Evolutionary conservation across 2,797 vertebrate species (phyloP).

Genomic region (Xyrichtys novacula): DNA sequence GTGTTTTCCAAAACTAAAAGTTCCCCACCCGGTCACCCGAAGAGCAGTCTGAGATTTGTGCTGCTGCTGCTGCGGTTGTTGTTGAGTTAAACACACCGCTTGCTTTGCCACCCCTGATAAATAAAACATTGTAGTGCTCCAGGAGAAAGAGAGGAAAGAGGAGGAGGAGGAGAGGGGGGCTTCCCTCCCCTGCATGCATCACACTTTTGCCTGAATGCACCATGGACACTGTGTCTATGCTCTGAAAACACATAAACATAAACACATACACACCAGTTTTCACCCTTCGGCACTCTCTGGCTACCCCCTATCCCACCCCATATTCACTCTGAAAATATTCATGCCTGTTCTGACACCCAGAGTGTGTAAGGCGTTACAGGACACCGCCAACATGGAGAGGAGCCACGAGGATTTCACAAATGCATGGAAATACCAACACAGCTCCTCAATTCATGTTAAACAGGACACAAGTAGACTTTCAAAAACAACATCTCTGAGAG

Average conservation of each 20-base stretch:
- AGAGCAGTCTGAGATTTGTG: constrained; percentile 59
- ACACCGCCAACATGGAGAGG: background rate
- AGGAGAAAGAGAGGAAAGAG: constrained; percentile 56
- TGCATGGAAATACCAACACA: no score
- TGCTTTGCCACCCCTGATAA: constrained; percentile 72
- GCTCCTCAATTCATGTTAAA: no score
- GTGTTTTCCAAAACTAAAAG: constrained; percentile 60
- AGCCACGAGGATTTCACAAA: background rate
- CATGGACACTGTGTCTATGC: constrained; percentile 55
- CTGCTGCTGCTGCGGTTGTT: constrained; percentile 67
- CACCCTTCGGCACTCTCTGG: constrained; percentile 27
- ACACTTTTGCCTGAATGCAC: constrained; percentile 59
- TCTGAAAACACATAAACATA: constrained; percentile 31
- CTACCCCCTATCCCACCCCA: constrained; percentile 17
- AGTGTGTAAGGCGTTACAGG: constrained; percentile 13
- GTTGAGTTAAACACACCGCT: constrained; percentile 76
- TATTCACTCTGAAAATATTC: constrained; percentile 45
- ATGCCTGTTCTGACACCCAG: constrained; percentile 36
- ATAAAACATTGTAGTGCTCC: constrained; percentile 78
- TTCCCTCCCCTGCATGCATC: constrained; percentile 53
- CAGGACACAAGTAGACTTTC: background rate
- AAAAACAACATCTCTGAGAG: background rate
- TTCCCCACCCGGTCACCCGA: constrained; percentile 19
- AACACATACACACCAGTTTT: constrained; percentile 30
- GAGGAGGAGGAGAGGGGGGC: background rate